A percentile compares a stretch with the other conserved stretches of the same genome.
Evolutionary conservation across 2,113 vertebrate genomes (phyloP).

Genomic region (Gasterosteus aculeatus): DNA sequence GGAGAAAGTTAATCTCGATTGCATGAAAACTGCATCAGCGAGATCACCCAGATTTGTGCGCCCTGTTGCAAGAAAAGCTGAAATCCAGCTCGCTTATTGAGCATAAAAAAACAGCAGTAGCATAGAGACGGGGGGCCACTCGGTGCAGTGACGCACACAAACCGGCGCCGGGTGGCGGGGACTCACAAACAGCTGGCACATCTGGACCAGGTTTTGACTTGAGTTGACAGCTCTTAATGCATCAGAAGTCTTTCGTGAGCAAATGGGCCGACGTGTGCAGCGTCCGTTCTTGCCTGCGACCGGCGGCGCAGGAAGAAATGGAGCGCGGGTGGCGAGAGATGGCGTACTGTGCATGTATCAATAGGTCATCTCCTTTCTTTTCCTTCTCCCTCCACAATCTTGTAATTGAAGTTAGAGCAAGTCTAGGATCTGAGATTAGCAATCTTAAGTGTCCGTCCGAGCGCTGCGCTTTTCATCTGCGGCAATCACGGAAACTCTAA

Average conservation of each 20-base stretch:
- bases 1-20: neutral
- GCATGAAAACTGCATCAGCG: slow-evolving; percentile 27
- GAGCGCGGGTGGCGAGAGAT: slow-evolving; percentile 9
- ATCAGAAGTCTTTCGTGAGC: neutral
- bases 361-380: slow-evolving; percentile 52
- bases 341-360: slow-evolving; percentile 36
- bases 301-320: slow-evolving; percentile 4
- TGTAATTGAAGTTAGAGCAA: slow-evolving; percentile 67
- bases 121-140: too few species aligned
- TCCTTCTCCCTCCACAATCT: slow-evolving; percentile 26
- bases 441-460: slow-evolving; percentile 66
- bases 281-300: neutral
- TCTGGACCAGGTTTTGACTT: slow-evolving; percentile 65
- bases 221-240: slow-evolving; percentile 5
- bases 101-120: neutral
- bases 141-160: too few species aligned
- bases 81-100: slow-evolving; percentile 36
- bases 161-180: too few species aligned
- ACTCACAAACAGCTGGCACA: slow-evolving; percentile 50
- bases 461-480: slow-evolving; percentile 45
- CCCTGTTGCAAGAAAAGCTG: slow-evolving; percentile 24
- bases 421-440: slow-evolving; percentile 70
- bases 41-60: neutral
- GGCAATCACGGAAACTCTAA: slow-evolving; percentile 74
- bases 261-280: neutral